Percentiles rank a stretch among this genome's conserved stretches.
phyloP scores from a whole-genome alignment of 2,113 vertebrate species.

The Leucosticte australis region DNA sequence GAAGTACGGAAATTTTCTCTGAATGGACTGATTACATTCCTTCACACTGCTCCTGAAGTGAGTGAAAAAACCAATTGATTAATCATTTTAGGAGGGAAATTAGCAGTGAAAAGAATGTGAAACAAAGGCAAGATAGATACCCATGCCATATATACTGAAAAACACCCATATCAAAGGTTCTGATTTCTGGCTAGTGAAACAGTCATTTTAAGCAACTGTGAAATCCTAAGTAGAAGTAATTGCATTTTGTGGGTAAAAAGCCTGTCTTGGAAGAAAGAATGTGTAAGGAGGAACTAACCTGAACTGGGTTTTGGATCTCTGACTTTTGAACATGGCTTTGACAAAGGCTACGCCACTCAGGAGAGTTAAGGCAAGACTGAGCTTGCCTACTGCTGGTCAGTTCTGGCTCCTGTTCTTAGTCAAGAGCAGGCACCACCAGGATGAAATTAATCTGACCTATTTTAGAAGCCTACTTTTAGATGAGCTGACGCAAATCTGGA shows the following conservation, averaged over 20 bases:
- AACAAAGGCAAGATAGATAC: neutral
- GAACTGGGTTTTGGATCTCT: neutral
- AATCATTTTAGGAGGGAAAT: neutral
- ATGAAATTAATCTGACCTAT: neutral
- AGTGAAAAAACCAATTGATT: neutral
- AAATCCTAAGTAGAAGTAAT: neutral
- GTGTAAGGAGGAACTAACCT: neutral
- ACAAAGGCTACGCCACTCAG: neutral
- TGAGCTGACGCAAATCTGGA: constrained; percentile 20
- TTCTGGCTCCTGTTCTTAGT: neutral
- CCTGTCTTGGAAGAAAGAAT: neutral
- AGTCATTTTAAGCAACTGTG: neutral
- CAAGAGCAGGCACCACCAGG: neutral
- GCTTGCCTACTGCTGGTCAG: neutral
- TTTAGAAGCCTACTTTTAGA: constrained; percentile 10
- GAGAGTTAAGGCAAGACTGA: neutral
- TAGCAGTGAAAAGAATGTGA: neutral
- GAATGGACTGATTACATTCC: neutral
- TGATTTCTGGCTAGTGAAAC: neutral
- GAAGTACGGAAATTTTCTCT: neutral
- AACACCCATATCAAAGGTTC: neutral
- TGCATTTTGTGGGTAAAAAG: neutral
- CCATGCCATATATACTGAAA: neutral
- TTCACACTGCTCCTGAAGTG: neutral
- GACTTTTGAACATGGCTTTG: neutral